Percentiles rank a stretch among this genome's conserved stretches.
These are phyloP conservation scores for Jaculus jaculus DNA, from an alignment of 2,113 vertebrate species.

Conservation along the genomic window DNA sequence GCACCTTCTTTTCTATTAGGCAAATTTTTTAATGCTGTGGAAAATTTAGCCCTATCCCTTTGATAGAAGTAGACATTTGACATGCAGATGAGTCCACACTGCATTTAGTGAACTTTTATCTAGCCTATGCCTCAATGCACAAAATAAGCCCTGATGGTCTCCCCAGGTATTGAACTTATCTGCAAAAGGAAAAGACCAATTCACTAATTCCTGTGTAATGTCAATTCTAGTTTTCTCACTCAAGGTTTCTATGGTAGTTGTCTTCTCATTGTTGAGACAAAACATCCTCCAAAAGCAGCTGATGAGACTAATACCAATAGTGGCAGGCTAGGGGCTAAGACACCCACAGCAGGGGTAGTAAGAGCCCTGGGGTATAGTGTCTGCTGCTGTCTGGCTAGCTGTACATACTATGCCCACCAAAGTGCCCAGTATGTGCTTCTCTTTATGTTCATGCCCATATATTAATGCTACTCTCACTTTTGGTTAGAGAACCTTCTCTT, in stretches of 20 bases:
- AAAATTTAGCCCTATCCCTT: conserved; percentile 17
- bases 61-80: conserved; percentile 9
- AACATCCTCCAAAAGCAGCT: too few relatives aligned
- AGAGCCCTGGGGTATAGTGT: too few relatives aligned
- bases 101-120: conserved; percentile 41
- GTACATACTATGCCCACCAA: too few relatives aligned
- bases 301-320: too few relatives aligned
- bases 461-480: too few relatives aligned
- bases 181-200: background rate
- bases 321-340: too few relatives aligned
- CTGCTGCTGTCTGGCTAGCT: too few relatives aligned
- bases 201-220: background rate
- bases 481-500: too few relatives aligned
- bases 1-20: conserved; percentile 27
- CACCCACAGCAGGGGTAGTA: too few relatives aligned
- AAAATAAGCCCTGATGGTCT: conserved; percentile 30
- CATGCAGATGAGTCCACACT: conserved; percentile 35
- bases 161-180: conserved; percentile 1
- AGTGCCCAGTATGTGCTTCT: too few relatives aligned
- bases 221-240: conserved; percentile 1
- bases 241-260: background rate
- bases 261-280: too few relatives aligned
- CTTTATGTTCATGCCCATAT: too few relatives aligned
- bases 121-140: conserved; percentile 21
- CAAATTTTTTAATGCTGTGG: conserved; percentile 38